Conservation (phyloP, 2,797 vertebrate genomes). For the Phataginus tricuspis region DNA sequence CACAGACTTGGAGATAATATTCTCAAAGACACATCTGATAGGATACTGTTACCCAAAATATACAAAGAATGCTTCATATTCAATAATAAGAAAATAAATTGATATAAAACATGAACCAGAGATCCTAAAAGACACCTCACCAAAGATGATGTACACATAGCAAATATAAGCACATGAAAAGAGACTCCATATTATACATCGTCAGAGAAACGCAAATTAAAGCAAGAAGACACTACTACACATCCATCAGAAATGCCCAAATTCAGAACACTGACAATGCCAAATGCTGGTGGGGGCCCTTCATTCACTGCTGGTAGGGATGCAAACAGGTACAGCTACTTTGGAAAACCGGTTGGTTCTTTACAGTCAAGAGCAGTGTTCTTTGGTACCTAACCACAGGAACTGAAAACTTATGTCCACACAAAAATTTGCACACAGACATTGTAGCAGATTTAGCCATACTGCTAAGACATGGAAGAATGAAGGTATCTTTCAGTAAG, state of each 20-base stretch:
- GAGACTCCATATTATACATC: neutral
- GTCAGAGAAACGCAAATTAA: neutral
- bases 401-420: neutral
- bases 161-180: neutral
- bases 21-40: neutral
- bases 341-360: neutral
- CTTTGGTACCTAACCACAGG: neutral
- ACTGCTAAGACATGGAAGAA: neutral
- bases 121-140: neutral
- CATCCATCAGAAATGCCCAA: neutral
- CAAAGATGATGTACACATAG: neutral
- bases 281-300: neutral
- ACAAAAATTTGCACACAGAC: neutral
- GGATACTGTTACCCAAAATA: neutral
- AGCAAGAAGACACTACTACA: neutral
- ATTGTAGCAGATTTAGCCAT: neutral
- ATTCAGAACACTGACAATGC: neutral
- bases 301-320: neutral
- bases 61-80: neutral
- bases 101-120: neutral
- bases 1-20: neutral
- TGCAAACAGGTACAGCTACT: neutral
- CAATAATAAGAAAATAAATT: neutral
- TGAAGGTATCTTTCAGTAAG: neutral
- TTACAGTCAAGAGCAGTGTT: neutral